phyloP scores from a whole-genome alignment of 1,140 invertebrate species.

The Drosophila guanche region DNA sequence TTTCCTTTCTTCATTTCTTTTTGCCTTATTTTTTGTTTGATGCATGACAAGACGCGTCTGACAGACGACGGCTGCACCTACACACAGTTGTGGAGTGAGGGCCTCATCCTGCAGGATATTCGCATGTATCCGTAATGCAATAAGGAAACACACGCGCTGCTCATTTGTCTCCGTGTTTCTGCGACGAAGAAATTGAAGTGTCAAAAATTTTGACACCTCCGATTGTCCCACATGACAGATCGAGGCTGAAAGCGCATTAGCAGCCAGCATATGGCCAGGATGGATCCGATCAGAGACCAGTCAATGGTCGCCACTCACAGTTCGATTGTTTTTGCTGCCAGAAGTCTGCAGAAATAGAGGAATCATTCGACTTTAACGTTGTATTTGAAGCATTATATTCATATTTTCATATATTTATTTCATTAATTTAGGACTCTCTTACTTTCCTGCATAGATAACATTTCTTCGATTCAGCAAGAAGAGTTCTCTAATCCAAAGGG shows the following conservation, averaged over 20 bases:
- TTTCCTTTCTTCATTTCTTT: constrained; percentile 31
- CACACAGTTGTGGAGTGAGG: constrained; percentile 31
- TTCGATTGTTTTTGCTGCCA: constrained; percentile 13
- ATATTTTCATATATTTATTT: neutral
- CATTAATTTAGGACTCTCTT: neutral
- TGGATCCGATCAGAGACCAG: constrained; percentile 17
- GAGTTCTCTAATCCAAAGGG: neutral
- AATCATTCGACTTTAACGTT: neutral
- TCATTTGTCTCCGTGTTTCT: constrained; percentile 64
- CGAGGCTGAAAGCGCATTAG: constrained; percentile 62
- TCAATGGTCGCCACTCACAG: constrained; percentile 4
- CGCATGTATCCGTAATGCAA: constrained; percentile 30
- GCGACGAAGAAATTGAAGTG: constrained; percentile 74
- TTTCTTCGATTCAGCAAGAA: too few species aligned
- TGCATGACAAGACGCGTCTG: constrained; percentile 73
- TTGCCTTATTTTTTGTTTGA: constrained; percentile 55
- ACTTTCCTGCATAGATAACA: neutral
- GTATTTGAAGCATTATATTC: neutral
- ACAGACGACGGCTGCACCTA: constrained; percentile 75
- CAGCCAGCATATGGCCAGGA: constrained; percentile 35
- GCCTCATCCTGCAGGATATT: constrained; percentile 22
- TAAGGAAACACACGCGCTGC: constrained; percentile 60
- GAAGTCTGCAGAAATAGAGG: neutral
- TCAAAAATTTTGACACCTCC: constrained; percentile 76
- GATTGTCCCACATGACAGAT: constrained; percentile 75